Evolutionary conservation across 2,888 invertebrate species (phyloP), one percentile per base, ranked within the genome.

Genomic region (Glyphotaelius pellucidus): DNA sequence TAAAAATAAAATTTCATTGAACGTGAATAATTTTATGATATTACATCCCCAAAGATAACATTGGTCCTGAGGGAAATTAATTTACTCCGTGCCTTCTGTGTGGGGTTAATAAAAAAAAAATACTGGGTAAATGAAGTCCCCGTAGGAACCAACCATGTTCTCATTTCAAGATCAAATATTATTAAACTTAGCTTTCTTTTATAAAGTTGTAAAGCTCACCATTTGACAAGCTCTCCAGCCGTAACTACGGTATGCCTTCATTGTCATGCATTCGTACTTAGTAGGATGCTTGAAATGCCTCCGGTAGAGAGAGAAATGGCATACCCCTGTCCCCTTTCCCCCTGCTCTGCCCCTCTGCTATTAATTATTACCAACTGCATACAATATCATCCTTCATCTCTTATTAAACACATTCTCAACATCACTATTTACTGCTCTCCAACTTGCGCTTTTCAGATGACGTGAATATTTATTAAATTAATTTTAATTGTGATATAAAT

Each of bases 261-360:
- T 83, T 83, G 83, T 83, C 35, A 83, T 83, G 83, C 83, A 32
- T 35, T 83, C 83, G 83, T 83, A 83, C 35, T 83, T 25, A 83
- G 35, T 12, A 83, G 83, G 11, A 83, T 35, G 32, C 35, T 32
- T 35, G 35, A 35, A 32, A 83, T 67, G 67, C 67, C 67, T 67
- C 67, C 67, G 25, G 25, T 67, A n/a, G 67, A 67, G 67, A 52
- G 52, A 67, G 67, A 67, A 67, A 9, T 25, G 9, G 4, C 67
- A 25, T 25, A 67, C 67, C n/a, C 15, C 42, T 12, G 9, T 7
- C 42, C 12, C 42, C 12, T 5, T 12, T 1, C 11, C 42, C 12
- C 42, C 12, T 5, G 0, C 12, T 0, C 25, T 67, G 67, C 67
- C 67, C n/a, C 25, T n/a, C 67, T n/a, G 9, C 67, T 25, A 67